phyloP scores from a whole-genome alignment of 2,113 vertebrate genomes.

The Osmerus eperlanus region DNA sequence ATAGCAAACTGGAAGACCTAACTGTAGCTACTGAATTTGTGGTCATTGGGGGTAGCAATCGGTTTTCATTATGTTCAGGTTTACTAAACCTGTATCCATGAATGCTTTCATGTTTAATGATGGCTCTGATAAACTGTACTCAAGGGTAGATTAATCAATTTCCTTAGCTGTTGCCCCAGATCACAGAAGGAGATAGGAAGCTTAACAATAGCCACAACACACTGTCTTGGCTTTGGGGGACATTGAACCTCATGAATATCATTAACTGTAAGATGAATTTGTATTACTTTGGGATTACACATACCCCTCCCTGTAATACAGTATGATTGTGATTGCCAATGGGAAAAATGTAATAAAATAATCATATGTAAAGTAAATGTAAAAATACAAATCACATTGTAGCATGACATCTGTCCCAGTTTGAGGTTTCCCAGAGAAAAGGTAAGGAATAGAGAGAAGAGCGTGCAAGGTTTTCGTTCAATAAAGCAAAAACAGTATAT shows the following conservation, averaged over 20 bases:
- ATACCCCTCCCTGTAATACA: constrained; percentile 59
- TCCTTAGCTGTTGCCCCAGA: constrained; percentile 48
- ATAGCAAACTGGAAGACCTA: background rate
- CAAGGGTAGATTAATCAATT: constrained; percentile 55
- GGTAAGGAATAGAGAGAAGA: constrained; percentile 6
- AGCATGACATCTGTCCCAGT: constrained; percentile 46
- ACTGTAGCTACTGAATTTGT: background rate
- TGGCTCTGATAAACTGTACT: constrained; percentile 20
- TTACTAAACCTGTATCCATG: background rate
- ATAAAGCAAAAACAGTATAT: constrained; percentile 13
- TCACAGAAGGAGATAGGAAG: constrained; percentile 46
- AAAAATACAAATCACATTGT: constrained; percentile 64
- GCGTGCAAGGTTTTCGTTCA: background rate
- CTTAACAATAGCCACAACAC: constrained; percentile 62
- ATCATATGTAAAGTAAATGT: constrained; percentile 72
- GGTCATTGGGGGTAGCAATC: too few species aligned
- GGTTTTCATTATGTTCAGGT: background rate
- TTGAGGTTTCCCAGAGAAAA: constrained; percentile 30
- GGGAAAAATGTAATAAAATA: constrained; percentile 63
- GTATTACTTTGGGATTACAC: constrained; percentile 70
- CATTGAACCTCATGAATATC: constrained; percentile 70
- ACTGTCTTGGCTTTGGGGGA: constrained; percentile 55
- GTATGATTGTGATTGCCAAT: constrained; percentile 62
- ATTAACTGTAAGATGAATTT: constrained; percentile 67
- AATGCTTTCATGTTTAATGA: constrained; percentile 28